A percentile compares a stretch with the other conserved stretches of the same genome.
These are phyloP conservation scores for Schizaphis graminum DNA, from an alignment of 2,888 invertebrate genomes.

Conservation along the genomic window DNA sequence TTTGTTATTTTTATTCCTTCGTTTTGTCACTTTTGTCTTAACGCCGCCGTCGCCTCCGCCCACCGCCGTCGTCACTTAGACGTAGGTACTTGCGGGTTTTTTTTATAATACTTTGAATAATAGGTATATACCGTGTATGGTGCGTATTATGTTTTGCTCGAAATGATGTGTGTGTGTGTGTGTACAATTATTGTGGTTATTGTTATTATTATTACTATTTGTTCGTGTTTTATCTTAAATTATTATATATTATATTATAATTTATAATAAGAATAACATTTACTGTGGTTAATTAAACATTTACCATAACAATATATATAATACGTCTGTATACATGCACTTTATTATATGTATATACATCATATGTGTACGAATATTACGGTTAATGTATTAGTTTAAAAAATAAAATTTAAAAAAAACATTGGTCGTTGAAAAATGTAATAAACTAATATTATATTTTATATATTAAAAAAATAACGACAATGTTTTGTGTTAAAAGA, in stretches of 20 bases:
- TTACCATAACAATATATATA: not conserved
- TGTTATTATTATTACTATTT: not conserved
- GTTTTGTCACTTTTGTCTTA: slow-evolving; percentile 42
- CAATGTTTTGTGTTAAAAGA: slow-evolving; percentile 58
- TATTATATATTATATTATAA: not conserved
- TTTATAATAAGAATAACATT: not conserved
- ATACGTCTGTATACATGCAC: not conserved
- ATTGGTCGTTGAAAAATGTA: slow-evolving; percentile 18
- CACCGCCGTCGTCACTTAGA: not conserved
- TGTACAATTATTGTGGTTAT: slow-evolving; percentile 6
- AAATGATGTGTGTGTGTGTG: slow-evolving; percentile 12
- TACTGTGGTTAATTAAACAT: slow-evolving; percentile 13
- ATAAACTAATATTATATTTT: not conserved
- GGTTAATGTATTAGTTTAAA: not conserved
- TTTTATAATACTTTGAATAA: not conserved
- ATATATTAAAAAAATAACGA: not conserved
- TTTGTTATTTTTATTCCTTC: slow-evolving; percentile 42
- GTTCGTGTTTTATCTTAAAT: slow-evolving; percentile 9
- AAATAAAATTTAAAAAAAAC: not conserved
- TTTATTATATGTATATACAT: not conserved
- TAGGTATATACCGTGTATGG: not conserved
- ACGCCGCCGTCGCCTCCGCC: slow-evolving; percentile 4
- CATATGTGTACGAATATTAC: not conserved
- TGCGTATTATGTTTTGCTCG: not conserved
- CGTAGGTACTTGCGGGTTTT: not conserved